phyloP scores from a whole-genome alignment of 2,888 invertebrate genomes.

The Erpobdella octoculata region DNA sequence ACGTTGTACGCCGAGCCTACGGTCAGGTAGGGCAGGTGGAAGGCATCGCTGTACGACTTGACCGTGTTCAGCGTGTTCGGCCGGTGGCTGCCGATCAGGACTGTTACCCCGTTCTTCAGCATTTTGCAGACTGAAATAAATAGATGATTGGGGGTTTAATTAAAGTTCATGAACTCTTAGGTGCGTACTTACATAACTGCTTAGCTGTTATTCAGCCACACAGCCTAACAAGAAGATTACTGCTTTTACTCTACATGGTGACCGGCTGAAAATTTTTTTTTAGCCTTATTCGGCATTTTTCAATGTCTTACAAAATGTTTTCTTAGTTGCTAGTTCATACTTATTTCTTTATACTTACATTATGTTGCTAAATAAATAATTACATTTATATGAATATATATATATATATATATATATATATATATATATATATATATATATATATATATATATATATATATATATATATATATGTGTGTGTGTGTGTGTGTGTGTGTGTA shows the following conservation, averaged over 20 bases:
- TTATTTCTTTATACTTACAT: no score
- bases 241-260: no score
- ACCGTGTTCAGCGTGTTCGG: constrained; percentile 18
- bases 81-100: constrained; percentile 7
- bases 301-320: no score
- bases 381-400: not conserved
- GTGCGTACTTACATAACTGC: no score
- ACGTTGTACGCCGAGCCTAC: constrained; percentile 6
- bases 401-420: not conserved
- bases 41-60: constrained; percentile 22
- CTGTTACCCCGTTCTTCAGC: constrained; percentile 4
- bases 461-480: not conserved
- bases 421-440: not conserved
- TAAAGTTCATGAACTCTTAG: not conserved
- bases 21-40: constrained; percentile 20
- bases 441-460: not conserved
- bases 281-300: no score
- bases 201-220: not conserved
- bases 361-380: not conserved
- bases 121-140: constrained; percentile 26
- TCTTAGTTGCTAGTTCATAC: no score
- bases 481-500: not conserved
- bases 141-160: no score
- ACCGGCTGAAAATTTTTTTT: no score
- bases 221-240: no score